Base-by-base conservation (phyloP, 2,113 vertebrate genomes). In the Atrichornis clamosus region DNA sequence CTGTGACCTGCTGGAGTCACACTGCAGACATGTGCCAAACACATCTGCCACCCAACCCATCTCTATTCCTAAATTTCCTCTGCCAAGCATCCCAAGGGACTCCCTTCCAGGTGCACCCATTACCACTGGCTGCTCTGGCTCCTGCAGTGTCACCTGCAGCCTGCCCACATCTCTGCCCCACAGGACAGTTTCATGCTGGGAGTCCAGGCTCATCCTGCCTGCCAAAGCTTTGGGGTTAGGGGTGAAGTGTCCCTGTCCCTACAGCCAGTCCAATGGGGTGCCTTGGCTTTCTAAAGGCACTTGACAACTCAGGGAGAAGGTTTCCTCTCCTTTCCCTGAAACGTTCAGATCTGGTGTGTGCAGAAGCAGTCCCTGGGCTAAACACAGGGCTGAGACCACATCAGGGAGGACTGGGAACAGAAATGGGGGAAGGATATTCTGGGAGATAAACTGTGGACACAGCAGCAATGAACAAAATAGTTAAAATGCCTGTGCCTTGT, bases 61-160 rank as follows among this genome's bases (percentile, higher is more conserved):
- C 35, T 75, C 8, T 0, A 2, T 72, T 65, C 27, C 35, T 1
- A 0, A 10, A 4, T 69, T 81, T 67, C 32, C 15, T 49, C 42
- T 46, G 20, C 14, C 1, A 3, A 65, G 32, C 49, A 56, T 7
- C 46, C 59, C 3, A 3, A 47, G 17, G 7, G 22, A 1, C 1
- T 72, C 17, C 28, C 5, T 17, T 87, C 44, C 28, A 5, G 1
- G 4, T 72, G 68, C 32, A 59, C 52, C 15, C 17, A 0, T n/a
- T 84, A 22, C 32, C 46, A 28, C 30, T 3, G 1, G 44, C 41
- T 87, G 72, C 44, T 56, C 42, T 69, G 37, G 16, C 39, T 72
- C 33, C 53, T 39, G 20, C 24, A 32, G 24, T 16, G 19, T 44
- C 18, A 7, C 46, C 50, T 5, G 1, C 56, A 85, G 39, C 30